Conservation (phyloP, 2,113 vertebrate species). For the Oreocharis arfaki region DNA sequence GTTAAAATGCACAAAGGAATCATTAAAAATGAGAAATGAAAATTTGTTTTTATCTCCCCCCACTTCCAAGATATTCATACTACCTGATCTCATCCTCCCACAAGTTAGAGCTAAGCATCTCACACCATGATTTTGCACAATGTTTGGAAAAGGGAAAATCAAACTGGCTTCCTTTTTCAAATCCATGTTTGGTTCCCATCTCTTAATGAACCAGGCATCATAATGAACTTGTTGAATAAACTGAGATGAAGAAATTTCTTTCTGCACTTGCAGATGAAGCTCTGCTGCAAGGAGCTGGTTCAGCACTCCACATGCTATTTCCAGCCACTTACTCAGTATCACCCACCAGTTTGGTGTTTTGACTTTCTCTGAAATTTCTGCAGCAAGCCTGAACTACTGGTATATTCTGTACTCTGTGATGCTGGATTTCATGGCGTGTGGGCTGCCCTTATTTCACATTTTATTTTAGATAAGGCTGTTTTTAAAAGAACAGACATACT, state of each 20-base stretch:
- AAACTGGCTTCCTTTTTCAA: neutral
- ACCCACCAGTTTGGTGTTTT: conserved; percentile 19
- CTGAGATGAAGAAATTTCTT: conserved; percentile 7
- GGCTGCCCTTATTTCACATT: conserved; percentile 19
- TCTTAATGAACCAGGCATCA: neutral
- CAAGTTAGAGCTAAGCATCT: neutral
- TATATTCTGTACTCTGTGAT: neutral
- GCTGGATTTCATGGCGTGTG: neutral
- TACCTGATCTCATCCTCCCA: neutral
- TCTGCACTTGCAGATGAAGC: conserved; percentile 32
- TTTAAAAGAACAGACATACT: neutral
- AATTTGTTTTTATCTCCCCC: neutral
- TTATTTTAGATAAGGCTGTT: neutral
- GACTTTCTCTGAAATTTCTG: conserved; percentile 41
- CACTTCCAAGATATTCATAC: neutral
- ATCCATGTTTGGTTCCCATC: neutral
- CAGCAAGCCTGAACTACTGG: conserved; percentile 6
- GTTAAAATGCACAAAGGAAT: neutral
- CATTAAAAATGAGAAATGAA: neutral
- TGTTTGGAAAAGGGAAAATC: neutral
- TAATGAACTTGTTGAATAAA: conserved; percentile 36
- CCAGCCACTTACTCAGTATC: neutral
- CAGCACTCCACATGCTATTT: conserved; percentile 5
- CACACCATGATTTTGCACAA: neutral
- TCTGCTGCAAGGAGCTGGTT: neutral